Evolutionary conservation across 2,113 vertebrate species (phyloP), one percentile per base, ranked within the genome.

Genomic region (Chunga burmeisteri): DNA sequence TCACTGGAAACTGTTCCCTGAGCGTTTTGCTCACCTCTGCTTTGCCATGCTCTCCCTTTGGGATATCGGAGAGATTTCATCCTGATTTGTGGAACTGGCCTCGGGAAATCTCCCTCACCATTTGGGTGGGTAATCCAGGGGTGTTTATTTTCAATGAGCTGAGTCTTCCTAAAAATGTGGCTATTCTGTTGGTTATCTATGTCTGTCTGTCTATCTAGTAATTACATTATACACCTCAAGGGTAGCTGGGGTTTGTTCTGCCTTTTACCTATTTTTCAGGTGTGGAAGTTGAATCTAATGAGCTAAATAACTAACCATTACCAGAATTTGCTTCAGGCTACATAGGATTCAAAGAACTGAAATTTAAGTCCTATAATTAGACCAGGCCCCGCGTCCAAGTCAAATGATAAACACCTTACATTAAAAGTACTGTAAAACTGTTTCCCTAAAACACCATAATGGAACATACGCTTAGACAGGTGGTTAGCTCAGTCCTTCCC

Each of bases 171-270:
- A 16, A 59, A 68, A 61, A 19, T 0, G 2, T 49, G 21, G 1
- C 23, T 70, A 4, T 62, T 65, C 23, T 1, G 0, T 3, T 46
- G 68, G 23, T 63, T 68, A 10, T 63, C 42, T 20, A 0, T 75
- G 30, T 34, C 38, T 49, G 32, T 42, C 40, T 55, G 36, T 53
- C 42, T 53, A 6, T 10, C 36, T 36, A 34, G 16, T 53, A 53
- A 53, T 11, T 62, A 55, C 38, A 16, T 13, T 40, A 4, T 9
- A 19, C 10, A 59, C 40, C 19, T 52, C 68, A 53, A 46, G 53
- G 16, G 6, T 61, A 53, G 27, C 2, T 49, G 50, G 23, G 12
- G 11, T 38, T 58, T 74, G 30, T 44, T 84, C 50, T 81, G 29
- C 3, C 2, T 70, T 74, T 78, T 50, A 29, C 42, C 42, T 34